Base-by-base conservation (phyloP, 2,797 vertebrate genomes). In the Toxotes lorentzi region DNA sequence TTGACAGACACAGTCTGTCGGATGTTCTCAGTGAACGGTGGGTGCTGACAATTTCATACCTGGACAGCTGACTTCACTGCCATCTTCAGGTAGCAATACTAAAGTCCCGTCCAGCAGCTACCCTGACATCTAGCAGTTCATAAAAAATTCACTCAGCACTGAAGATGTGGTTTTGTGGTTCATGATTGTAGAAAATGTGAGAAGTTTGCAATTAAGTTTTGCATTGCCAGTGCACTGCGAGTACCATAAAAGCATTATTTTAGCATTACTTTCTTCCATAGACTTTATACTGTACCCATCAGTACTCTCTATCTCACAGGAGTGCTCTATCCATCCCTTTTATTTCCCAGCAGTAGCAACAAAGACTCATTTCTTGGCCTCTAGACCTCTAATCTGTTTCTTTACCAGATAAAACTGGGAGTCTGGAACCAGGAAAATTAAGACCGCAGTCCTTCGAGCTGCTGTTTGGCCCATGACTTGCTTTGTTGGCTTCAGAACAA, bases 401-500 rank as follows among this genome's bases (percentile, higher is more conserved):
- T 73, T 70, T 72, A 57, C 30, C 66, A 57, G 77, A 87, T 87
- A 79, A 81, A 63, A 38, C 62, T 12, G 32, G 14, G 41, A 76
- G 43, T 47, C 3, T 68, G 59, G 58, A 75, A 79, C 41, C 57
- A 71, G 66, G 43, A 81, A 81, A 62, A 83, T 81, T 40, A 84
- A 83, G 60, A 68, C 70, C 77, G 72, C 74, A 53, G 62, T 78
- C 60, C 73, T 81, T 48, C 1, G 16, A 84, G 83, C 74, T 43
- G 54, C 70, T 70, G 34, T 61, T 73, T 67, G 72, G 73, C 60
- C 81, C 57, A 34, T 27, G 51, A 77, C 70, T 75, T 71, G 53
- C 59, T 85, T 77, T 76, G 54, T 50, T 81, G 76, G 59, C 76
- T 85, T 80, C 38, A 67, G 71, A 87, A 79, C 70, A 74, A 73